These are phyloP conservation scores for Hippotragus niger DNA, from an alignment of 2,113 vertebrate genomes.

Conservation along the genomic window DNA sequence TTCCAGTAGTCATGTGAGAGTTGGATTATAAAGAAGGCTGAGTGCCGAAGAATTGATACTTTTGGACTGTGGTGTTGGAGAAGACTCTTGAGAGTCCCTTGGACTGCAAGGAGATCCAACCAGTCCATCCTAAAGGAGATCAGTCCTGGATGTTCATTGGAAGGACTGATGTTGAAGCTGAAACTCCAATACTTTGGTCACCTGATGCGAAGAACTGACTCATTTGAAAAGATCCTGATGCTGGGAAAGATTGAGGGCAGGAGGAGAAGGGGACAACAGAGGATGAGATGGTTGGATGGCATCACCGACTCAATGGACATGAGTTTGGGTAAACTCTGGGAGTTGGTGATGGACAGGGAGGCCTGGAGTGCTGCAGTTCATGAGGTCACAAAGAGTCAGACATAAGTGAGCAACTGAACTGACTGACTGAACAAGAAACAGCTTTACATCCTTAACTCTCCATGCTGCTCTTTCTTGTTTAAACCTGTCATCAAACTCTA, in stretches of 20 bases:
- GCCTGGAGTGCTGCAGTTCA: not conserved
- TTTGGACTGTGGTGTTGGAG: not conserved
- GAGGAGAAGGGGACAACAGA: not conserved
- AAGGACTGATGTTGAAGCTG: not conserved
- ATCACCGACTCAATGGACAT: not conserved
- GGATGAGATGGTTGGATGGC: not conserved
- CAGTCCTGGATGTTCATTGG: not conserved
- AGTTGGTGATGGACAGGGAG: not conserved
- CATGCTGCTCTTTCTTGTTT: not conserved
- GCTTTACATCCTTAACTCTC: not conserved
- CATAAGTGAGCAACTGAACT: not conserved
- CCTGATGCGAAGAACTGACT: fast-evolving
- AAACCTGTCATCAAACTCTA: not conserved
- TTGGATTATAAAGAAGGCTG: not conserved
- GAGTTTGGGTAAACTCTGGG: not conserved
- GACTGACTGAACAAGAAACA: not conserved
- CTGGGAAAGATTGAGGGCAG: not conserved
- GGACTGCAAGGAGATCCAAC: not conserved
- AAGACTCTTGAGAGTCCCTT: not conserved
- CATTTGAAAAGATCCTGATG: not conserved
- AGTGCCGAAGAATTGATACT: fast-evolving
- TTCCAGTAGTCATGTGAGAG: not conserved
- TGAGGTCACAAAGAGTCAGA: fast-evolving
- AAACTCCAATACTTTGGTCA: not conserved
- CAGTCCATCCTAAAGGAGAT: not conserved